Evolutionary conservation across 2,888 invertebrate species (phyloP).

Genomic region (Macrophya alboannulata): DNA sequence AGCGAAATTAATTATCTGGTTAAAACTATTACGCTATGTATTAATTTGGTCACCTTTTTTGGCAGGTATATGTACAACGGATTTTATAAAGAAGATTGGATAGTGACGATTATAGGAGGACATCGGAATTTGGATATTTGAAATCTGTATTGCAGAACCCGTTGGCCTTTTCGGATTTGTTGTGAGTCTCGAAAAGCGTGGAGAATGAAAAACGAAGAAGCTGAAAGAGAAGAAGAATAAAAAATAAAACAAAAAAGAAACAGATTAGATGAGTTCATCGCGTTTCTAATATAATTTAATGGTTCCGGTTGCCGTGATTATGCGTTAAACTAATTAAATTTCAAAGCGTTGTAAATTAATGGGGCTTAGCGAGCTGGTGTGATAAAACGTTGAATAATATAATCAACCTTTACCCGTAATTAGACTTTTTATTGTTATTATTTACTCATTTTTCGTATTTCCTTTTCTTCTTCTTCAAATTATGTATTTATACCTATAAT

Average conservation of each 20-base stretch:
- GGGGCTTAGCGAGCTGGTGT: neutral
- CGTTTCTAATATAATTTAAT: conserved; percentile 14
- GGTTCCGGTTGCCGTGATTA: conserved; percentile 26
- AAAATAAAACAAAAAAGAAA: neutral
- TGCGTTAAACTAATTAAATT: neutral
- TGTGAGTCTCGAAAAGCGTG: neutral
- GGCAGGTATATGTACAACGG: neutral
- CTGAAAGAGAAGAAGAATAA: neutral
- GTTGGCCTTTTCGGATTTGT: neutral
- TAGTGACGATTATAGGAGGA: neutral
- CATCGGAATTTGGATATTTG: neutral
- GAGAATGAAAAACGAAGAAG: neutral
- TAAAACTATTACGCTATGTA: conserved; percentile 20
- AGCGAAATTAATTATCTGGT: conserved; percentile 44
- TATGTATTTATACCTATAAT: neutral
- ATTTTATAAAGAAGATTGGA: neutral
- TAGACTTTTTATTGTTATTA: neutral
- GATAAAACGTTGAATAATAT: neutral
- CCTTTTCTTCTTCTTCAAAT: neutral
- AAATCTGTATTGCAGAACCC: neutral
- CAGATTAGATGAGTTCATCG: conserved; percentile 40
- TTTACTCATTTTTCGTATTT: neutral
- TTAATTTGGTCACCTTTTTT: conserved; percentile 1
- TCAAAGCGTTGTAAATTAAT: conserved; percentile 33
- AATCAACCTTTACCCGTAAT: conserved; percentile 11